These are phyloP conservation scores for Sinotaia quadrata DNA, from an alignment of 2,888 invertebrate genomes.

Conservation along the genomic window DNA sequence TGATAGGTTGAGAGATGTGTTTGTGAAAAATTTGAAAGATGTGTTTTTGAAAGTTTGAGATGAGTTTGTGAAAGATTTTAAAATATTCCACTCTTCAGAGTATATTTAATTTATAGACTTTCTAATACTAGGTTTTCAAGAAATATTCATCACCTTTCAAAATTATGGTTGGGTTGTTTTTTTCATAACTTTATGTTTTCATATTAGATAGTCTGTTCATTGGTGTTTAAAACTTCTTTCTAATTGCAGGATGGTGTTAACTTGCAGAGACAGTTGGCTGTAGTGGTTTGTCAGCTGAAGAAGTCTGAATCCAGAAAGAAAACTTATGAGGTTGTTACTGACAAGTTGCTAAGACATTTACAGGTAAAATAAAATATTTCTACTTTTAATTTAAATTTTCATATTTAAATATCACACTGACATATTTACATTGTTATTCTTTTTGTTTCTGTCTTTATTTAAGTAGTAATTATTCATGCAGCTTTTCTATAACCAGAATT, in stretches of 20 bases:
- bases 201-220: background rate
- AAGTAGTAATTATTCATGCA: no score
- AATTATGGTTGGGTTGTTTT: background rate
- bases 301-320: conserved; percentile 66
- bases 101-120: no score
- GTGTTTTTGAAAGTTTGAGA: no score
- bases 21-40: no score
- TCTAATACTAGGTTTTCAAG: no score
- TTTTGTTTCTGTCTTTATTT: no score
- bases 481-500: no score
- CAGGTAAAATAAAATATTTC: conserved; percentile 48
- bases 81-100: no score
- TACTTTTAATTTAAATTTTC: background rate
- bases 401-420: background rate
- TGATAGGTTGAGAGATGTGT: no score
- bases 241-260: conserved; percentile 42
- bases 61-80: no score
- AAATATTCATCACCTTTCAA: no score
- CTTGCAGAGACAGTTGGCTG: conserved; percentile 61
- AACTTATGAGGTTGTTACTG: conserved; percentile 69
- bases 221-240: background rate
- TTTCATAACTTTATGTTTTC: background rate
- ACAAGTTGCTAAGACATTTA: conserved; percentile 66
- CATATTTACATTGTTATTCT: no score
- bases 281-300: conserved; percentile 66